These are phyloP conservation scores for Xanthorhoe designata DNA, from an alignment of 2,888 invertebrate genomes.

Conservation along the genomic window DNA sequence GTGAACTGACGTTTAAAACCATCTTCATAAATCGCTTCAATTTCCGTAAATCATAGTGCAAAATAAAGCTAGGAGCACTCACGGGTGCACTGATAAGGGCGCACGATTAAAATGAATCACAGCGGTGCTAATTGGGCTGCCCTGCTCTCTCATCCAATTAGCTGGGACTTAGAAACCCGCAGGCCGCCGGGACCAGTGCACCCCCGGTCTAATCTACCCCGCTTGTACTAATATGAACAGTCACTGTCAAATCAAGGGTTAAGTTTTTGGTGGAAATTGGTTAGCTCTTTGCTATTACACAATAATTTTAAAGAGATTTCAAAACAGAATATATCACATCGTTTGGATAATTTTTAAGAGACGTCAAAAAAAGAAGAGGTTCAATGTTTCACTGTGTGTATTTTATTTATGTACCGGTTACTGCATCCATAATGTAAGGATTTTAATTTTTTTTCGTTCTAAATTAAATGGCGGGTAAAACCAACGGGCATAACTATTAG, in stretches of 20 bases:
- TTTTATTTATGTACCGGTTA: too few species aligned
- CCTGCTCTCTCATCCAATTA: conserved; percentile 79
- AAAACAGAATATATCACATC: too few species aligned
- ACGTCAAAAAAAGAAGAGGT: too few species aligned
- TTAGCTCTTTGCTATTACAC: neutral
- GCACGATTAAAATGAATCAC: conserved; percentile 84
- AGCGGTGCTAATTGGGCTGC: conserved; percentile 80
- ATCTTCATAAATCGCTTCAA: conserved; percentile 9
- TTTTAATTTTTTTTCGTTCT: too few species aligned
- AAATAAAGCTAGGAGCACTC: conserved; percentile 35
- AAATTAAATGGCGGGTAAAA: too few species aligned
- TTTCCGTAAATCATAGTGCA: conserved; percentile 18
- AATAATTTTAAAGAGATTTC: too few species aligned
- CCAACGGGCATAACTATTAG: neutral
- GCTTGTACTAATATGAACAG: conserved; percentile 54
- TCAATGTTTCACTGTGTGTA: too few species aligned
- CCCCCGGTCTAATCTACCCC: conserved; percentile 68
- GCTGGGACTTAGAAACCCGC: conserved; percentile 83
- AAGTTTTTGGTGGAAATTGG: neutral
- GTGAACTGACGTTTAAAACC: neutral
- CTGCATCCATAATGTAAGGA: too few species aligned
- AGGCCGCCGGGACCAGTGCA: conserved; percentile 49
- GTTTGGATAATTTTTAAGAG: too few species aligned
- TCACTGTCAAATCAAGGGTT: conserved; percentile 42
- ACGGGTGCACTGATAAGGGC: conserved; percentile 72